Percentiles rank a stretch among this genome's conserved stretches.
Evolutionary conservation across 1,140 invertebrate species (phyloP).

Genomic region (Drosophila yakuba): DNA sequence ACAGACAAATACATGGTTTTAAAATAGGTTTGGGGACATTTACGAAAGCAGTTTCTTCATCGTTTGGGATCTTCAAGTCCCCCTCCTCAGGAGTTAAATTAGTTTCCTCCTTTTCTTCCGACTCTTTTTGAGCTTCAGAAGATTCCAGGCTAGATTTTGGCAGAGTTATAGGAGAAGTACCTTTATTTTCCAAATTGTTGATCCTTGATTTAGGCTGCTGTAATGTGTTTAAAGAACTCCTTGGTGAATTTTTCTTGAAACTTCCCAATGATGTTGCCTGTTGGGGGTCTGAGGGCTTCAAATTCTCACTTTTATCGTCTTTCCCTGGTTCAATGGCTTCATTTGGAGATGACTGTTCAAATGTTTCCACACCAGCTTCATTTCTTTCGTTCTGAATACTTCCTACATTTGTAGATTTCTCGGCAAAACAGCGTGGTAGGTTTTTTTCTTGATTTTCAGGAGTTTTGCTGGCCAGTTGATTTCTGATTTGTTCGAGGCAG

Average conservation of each 20-base stretch:
- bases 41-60: background rate
- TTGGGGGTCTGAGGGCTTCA: background rate
- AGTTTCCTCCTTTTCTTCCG: background rate
- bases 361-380: background rate
- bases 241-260: background rate
- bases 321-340: background rate
- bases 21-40: background rate
- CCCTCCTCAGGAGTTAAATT: background rate
- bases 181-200: background rate
- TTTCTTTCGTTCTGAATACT: background rate
- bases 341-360: background rate
- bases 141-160: background rate
- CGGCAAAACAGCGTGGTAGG: slow-evolving; percentile 5
- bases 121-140: background rate
- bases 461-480: slow-evolving; percentile 6
- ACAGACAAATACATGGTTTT: background rate
- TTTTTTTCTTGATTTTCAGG: background rate
- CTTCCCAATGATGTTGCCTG: background rate
- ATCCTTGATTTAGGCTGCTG: background rate
- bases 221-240: background rate
- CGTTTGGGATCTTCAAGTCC: background rate
- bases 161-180: background rate
- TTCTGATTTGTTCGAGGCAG: slow-evolving; percentile 20
- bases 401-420: slow-evolving; percentile 23
- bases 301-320: background rate